Conservation (phyloP, 2,113 vertebrate genomes). For the Bucco capensis region DNA sequence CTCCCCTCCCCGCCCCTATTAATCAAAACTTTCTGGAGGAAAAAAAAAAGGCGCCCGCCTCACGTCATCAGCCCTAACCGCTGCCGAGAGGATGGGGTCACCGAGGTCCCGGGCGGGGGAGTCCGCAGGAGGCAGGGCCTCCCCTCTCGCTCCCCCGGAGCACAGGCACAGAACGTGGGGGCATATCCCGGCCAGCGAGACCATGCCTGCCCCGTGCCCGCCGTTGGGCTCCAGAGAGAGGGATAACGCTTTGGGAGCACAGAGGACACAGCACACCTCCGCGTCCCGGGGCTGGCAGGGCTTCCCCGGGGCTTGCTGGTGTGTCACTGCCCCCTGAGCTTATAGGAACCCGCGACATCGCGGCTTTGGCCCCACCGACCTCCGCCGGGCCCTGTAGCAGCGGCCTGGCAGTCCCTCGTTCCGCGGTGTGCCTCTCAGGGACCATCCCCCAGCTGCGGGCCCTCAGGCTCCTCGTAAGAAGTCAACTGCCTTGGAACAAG, state of each 20-base stretch:
- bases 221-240: not conserved
- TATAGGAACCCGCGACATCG: not conserved
- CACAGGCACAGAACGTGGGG: not conserved
- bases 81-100: not conserved
- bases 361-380: not conserved
- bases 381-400: not conserved
- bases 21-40: not conserved
- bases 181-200: not conserved
- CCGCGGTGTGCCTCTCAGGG: not conserved
- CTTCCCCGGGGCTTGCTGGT: not conserved
- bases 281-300: not conserved
- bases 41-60: not conserved
- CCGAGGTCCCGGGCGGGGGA: not conserved
- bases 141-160: not conserved
- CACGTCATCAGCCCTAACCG: not conserved
- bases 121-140: not conserved
- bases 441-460: not conserved
- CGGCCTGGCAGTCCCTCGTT: rapidly evolving
- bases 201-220: not conserved
- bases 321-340: too few species aligned
- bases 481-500: not conserved
- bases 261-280: not conserved
- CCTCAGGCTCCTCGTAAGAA: not conserved
- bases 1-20: not conserved
- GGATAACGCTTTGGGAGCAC: rapidly evolving